Evolutionary conservation across 2,888 invertebrate species (phyloP), one percentile per base, ranked within the genome.

Genomic region (Serripes groenlandicus): DNA sequence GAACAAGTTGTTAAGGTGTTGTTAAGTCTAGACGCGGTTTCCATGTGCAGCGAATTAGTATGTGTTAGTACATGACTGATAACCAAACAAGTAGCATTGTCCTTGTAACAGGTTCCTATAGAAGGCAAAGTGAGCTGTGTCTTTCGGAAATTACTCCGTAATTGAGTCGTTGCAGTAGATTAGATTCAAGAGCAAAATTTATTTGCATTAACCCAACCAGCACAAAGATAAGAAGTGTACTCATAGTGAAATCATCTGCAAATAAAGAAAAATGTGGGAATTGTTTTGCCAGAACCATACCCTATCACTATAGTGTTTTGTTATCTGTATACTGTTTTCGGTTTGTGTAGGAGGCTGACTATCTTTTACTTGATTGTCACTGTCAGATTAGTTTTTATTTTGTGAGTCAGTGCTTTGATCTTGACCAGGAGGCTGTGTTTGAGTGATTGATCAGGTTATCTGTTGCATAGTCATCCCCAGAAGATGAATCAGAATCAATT

Each of bases 101-200:
- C 42, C 23, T 42, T 58, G 4, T 58, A 18, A 60, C 75, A 78
- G 26, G 60, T 15, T 21, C 37, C 32, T 34, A 78, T 52, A 5
- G 23, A 7, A 5, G 78, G 79, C 1, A 81, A 18, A 26, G 18
- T 15, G 1, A n/a, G 34, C 26, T 15, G 23, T 60, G 35, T 35
- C 70, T 26, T 42, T 78, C 54, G 28, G 81, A 83, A 0, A 83
- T 23, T 3, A 79, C 74, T n/a, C 83, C 81, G 68, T 86, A 83
- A 54, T 81, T 86, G 2, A 83, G 30, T 34, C 83, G 64, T 37
- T 58, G 81, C 60, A 82, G n/a, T 26, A 75, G 32, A 7, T 34
- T 37, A 11, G 68, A 49, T 42, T 35, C 66, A 42, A 21, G 49
- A 37, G 37, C 26, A 28, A 26, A 54, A 34, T 5, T 23, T 18